Evolutionary conservation across 2,888 invertebrate species (phyloP).

Genomic region (Protodeltote pygarga): DNA sequence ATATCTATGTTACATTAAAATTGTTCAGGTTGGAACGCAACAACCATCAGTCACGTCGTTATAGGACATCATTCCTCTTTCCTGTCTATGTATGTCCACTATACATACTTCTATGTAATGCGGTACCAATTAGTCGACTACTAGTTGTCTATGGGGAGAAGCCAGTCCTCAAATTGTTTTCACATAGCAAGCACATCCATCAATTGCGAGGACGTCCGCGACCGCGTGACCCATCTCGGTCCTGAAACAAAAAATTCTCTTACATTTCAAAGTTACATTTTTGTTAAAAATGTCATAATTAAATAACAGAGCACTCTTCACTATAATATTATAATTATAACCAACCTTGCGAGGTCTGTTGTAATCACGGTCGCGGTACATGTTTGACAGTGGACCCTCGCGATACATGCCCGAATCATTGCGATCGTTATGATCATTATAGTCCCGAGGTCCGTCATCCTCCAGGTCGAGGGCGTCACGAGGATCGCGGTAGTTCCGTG

Average conservation of each 20-base stretch:
- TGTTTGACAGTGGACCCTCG: constrained; percentile 56
- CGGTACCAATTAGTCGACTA: constrained; percentile 81
- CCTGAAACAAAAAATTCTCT: constrained; percentile 63
- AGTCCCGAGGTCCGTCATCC: constrained; percentile 59
- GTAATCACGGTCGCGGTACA: constrained; percentile 78
- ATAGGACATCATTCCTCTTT: constrained; percentile 61
- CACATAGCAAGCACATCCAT: constrained; percentile 64
- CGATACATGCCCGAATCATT: constrained; percentile 53
- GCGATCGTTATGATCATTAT: constrained; percentile 63
- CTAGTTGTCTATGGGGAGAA: constrained; percentile 86
- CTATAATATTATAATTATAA: constrained; percentile 22
- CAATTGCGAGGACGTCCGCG: constrained; percentile 82
- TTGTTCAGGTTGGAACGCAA: constrained; percentile 79
- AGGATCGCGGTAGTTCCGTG: constrained; percentile 56
- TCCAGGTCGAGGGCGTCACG: constrained; percentile 57
- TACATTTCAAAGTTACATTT: constrained; percentile 10
- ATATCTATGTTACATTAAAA: constrained; percentile 78
- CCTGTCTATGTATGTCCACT: constrained; percentile 60
- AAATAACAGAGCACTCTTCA: not conserved
- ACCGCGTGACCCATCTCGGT: constrained; percentile 81
- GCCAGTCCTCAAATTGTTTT: constrained; percentile 79
- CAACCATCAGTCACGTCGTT: constrained; percentile 64
- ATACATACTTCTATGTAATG: constrained; percentile 71
- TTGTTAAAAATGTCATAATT: not conserved
- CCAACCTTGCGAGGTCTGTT: constrained; percentile 77